Evolutionary conservation across 2,113 vertebrate genomes (phyloP).

Genomic region (Plotosus lineatus): DNA sequence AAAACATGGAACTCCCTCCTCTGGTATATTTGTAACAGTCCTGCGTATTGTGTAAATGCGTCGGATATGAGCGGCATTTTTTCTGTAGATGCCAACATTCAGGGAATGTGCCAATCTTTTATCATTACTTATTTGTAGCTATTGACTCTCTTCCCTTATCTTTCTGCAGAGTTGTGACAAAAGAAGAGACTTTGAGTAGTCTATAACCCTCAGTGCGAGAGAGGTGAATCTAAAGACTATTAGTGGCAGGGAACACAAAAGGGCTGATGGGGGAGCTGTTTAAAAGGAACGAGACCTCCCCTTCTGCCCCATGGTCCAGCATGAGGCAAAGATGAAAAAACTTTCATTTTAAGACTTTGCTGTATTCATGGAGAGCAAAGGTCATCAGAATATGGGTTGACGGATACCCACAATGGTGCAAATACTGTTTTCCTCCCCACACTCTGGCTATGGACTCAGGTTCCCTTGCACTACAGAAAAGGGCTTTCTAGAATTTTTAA

Average conservation of each 20-base stretch:
- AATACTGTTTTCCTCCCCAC: conserved; percentile 78
- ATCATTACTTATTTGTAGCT: conserved; percentile 65
- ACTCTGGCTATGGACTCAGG: conserved; percentile 78
- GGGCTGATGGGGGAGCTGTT: conserved; percentile 80
- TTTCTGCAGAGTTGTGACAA: conserved; percentile 62
- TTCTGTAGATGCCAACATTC: neutral
- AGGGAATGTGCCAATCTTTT: conserved; percentile 46
- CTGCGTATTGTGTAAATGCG: neutral
- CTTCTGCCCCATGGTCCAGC: conserved; percentile 64
- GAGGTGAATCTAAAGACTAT: conserved; percentile 80
- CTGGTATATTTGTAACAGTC: neutral
- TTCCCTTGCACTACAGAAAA: conserved; percentile 78
- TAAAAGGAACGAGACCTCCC: conserved; percentile 85
- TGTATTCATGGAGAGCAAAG: conserved; percentile 78
- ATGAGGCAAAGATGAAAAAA: conserved; percentile 84
- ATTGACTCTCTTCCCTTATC: conserved; percentile 61
- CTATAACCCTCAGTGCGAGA: conserved; percentile 76
- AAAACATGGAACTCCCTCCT: conserved; percentile 54
- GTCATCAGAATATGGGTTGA: conserved; percentile 71
- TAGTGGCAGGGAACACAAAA: conserved; percentile 79
- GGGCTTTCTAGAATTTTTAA: neutral
- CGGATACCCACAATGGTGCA: conserved; percentile 73
- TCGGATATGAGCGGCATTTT: neutral
- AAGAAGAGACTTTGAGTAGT: conserved; percentile 71
- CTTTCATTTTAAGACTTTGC: conserved; percentile 83